Evolutionary conservation across 2,113 vertebrate genomes (phyloP).

Genomic region (Apteryx owenii): DNA sequence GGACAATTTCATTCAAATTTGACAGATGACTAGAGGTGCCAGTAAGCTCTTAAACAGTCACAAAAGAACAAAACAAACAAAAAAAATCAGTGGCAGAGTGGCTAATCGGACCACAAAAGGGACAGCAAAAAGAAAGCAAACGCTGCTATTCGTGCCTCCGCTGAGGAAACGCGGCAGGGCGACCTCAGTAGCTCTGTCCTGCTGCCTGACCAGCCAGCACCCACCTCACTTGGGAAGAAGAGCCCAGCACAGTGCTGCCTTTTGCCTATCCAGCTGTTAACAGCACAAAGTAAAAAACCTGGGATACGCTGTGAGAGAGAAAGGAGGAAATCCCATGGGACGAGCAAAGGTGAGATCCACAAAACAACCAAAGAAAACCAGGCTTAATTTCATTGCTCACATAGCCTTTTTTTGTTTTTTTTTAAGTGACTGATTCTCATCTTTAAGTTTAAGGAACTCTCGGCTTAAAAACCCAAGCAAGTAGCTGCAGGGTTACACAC

Average conservation of each 20-base stretch:
- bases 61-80: too few species aligned
- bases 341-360: neutral
- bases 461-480: neutral
- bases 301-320: neutral
- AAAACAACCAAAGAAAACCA: neutral
- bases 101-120: neutral
- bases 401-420: neutral
- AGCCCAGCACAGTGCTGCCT: neutral
- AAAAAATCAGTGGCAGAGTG: neutral
- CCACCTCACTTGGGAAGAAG: neutral
- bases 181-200: neutral
- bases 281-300: neutral
- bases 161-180: neutral
- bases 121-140: conserved; percentile 1
- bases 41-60: neutral
- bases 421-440: neutral
- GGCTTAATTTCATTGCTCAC: neutral
- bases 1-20: neutral
- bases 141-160: neutral
- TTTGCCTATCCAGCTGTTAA: neutral
- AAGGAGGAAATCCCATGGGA: neutral
- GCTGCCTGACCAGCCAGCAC: neutral
- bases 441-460: neutral
- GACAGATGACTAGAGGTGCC: neutral
- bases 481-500: neutral